Conservation (phyloP, 2,797 vertebrate genomes). For the Anabas testudineus region DNA sequence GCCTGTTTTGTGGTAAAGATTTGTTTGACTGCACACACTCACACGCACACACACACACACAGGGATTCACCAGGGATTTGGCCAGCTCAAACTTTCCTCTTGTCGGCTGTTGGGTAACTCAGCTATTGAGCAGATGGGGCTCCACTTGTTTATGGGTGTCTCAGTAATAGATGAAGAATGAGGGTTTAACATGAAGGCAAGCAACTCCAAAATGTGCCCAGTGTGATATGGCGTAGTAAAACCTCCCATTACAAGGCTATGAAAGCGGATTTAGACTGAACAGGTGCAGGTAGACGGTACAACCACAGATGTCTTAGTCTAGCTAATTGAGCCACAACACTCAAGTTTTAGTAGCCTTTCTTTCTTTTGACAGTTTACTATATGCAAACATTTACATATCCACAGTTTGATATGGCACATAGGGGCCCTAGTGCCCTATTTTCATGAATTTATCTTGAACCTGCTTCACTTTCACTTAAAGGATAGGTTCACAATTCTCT, state of each 20-base stretch:
- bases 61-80: conserved; percentile 14
- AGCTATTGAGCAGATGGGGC: conserved; percentile 33
- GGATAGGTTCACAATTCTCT: too few relatives aligned
- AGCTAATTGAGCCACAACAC: neutral
- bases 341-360: neutral
- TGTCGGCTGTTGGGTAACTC: conserved; percentile 20
- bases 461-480: too few relatives aligned
- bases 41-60: neutral
- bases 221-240: neutral
- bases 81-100: conserved; percentile 2
- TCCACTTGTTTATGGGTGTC: conserved; percentile 20
- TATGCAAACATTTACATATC: neutral
- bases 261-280: conserved; percentile 6
- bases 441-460: too few relatives aligned
- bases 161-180: conserved; percentile 16
- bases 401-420: too few relatives aligned
- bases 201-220: conserved; percentile 23
- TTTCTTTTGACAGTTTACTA: neutral
- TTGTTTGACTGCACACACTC: conserved; percentile 12
- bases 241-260: conserved; percentile 10
- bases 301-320: neutral
- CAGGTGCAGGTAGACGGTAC: conserved; percentile 9
- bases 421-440: too few relatives aligned
- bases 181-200: conserved; percentile 22
- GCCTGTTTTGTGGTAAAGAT: conserved; percentile 19